Conservation (phyloP, 2,888 invertebrate genomes). For the Dasypogon diadema region DNA sequence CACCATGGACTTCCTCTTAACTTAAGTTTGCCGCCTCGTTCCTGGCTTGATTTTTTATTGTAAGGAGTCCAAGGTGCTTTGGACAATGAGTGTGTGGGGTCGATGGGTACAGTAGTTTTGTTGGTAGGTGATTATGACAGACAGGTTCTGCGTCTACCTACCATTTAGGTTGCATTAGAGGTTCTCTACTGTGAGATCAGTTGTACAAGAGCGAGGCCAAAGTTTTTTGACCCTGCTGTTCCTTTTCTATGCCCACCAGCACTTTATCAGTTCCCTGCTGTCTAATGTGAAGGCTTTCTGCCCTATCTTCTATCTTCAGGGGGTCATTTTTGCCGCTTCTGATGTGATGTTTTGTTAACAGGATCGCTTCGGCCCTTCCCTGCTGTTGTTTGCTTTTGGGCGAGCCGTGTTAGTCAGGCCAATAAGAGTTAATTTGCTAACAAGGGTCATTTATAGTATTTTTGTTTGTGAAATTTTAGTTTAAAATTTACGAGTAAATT, state of each 20-base stretch:
- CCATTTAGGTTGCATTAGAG: slow-evolving; percentile 21
- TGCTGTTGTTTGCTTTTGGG: slow-evolving; percentile 9
- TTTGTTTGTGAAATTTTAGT: neutral
- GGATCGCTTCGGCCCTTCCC: neutral
- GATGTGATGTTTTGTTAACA: slow-evolving; percentile 6
- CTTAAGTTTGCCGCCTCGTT: slow-evolving; percentile 27
- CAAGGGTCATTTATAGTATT: neutral
- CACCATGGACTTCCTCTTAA: slow-evolving; percentile 36
- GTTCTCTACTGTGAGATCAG: neutral
- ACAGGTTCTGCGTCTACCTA: slow-evolving; percentile 43
- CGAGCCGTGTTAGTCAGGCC: neutral
- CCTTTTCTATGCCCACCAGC: slow-evolving; percentile 25
- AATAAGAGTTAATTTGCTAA: slow-evolving; percentile 25
- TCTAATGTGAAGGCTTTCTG: slow-evolving; percentile 23
- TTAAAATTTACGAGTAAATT: slow-evolving; percentile 2
- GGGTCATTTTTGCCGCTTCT: slow-evolving; percentile 46
- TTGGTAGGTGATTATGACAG: slow-evolving; percentile 46
- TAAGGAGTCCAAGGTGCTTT: slow-evolving; percentile 35
- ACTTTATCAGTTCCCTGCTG: slow-evolving; percentile 2
- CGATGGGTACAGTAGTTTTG: slow-evolving; percentile 28
- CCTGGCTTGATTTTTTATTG: slow-evolving; percentile 1
- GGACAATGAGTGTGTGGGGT: slow-evolving; percentile 45
- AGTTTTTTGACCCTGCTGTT: slow-evolving; percentile 35
- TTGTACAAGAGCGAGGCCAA: slow-evolving; percentile 38
- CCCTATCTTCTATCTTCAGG: slow-evolving; percentile 27